Conservation (phyloP, 2,888 invertebrate genomes). For the Yponomeuta sedellus region DNA sequence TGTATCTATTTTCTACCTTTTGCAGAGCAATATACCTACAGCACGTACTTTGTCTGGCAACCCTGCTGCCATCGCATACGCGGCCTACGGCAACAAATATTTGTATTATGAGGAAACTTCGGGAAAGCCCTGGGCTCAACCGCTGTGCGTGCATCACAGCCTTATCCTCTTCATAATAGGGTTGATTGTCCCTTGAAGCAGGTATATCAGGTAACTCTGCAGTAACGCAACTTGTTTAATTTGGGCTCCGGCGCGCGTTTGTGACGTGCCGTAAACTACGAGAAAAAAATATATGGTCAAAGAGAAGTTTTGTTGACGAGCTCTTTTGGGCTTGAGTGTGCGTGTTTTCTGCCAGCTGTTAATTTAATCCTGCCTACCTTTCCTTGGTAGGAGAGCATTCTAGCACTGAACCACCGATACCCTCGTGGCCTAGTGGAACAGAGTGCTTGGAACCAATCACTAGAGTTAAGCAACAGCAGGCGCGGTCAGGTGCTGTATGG, state of each 20-base stretch:
- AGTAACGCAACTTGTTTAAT: conserved; percentile 44
- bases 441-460: too few species aligned
- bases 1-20: too few species aligned
- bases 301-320: conserved; percentile 26
- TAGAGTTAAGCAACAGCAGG: too few species aligned
- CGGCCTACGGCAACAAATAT: conserved; percentile 12
- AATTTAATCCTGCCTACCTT: too few species aligned
- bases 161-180: neutral
- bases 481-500: too few species aligned
- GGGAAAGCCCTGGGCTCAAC: conserved; percentile 1
- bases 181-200: neutral
- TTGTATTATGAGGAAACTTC: conserved; percentile 14
- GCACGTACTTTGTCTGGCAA: neutral
- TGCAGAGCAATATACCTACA: too few species aligned
- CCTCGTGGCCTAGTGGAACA: too few species aligned
- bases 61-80: neutral
- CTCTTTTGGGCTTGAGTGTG: neutral
- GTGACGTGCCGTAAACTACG: conserved; percentile 38
- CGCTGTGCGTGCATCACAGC: neutral
- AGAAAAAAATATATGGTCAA: conserved; percentile 31
- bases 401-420: too few species aligned
- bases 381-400: too few species aligned
- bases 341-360: neutral
- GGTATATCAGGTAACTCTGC: neutral
- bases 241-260: conserved; percentile 48